Base-by-base conservation (phyloP, 2,797 vertebrate genomes). In the Chanos chanos region DNA sequence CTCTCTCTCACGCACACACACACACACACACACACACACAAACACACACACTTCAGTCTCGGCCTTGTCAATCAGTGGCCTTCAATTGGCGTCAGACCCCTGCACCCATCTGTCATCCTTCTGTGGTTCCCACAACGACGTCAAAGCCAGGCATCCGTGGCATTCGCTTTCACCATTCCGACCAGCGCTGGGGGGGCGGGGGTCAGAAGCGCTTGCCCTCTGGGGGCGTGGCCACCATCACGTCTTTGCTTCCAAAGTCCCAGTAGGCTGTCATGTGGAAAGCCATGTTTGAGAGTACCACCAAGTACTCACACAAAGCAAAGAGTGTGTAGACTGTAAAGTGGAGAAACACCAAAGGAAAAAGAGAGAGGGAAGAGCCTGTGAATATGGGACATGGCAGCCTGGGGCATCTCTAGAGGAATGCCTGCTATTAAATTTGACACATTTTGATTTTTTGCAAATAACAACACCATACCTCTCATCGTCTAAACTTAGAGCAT, bases 251-350 rank as follows among this genome's bases (percentile, higher is more conserved):
- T 16, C 90, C 87, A 1, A 99, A 98, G 86, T 99, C 96, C 94
- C 89, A 96, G 91, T 91, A 92, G 44, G 92, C 92, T 0, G 94
- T 99, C 89, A 94, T 87, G 87, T 98, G 95, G 84, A 98, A 99
- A 8, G 91, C 94, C 91, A 98, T 97, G 90, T 99, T 99, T 79
- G 91, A 94, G 31, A 97, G 82, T 9, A 99, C 96, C 25, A 99
- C 92, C 79, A 96, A 80, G 84, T 98, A 99, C 78, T 99, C 96
- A 59, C 81, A 91, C 66, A 92, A 44, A 13, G 96, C 93, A 4
- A 99, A 99, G 50, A 92, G 22, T 5, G 94, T 95, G 84, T 99
- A 98, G 25, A 93, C 94, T 97, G 77, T 3, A 50, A 36, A 4
- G 21, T 6, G 27, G 34, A 60, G 19, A 34, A 25, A 6, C 27